Conservation (phyloP, 2,113 vertebrate genomes). For the Actenoides lindsayi region DNA sequence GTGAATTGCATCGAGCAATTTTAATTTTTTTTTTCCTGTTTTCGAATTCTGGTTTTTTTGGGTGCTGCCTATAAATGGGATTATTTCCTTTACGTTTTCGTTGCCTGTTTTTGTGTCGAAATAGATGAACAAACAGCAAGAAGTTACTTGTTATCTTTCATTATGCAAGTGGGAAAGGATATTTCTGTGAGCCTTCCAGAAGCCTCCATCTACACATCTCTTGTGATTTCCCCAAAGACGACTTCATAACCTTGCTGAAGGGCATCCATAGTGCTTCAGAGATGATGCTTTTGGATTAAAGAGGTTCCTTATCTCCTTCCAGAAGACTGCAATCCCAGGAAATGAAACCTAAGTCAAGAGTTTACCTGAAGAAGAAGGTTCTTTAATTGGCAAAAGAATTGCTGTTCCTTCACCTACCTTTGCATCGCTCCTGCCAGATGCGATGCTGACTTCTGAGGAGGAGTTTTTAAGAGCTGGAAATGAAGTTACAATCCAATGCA, state of each 20-base stretch:
- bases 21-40: neutral
- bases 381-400: neutral
- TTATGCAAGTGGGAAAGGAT: neutral
- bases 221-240: neutral
- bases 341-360: neutral
- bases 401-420: neutral
- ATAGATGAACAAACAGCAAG: neutral
- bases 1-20: neutral
- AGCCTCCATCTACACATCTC: neutral
- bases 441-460: neutral
- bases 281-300: neutral
- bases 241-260: neutral
- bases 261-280: neutral
- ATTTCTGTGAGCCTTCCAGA: conserved; percentile 2
- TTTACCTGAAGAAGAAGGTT: neutral
- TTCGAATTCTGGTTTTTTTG: neutral
- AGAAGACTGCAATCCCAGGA: neutral
- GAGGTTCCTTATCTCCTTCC: neutral
- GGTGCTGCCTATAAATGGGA: conserved; percentile 18
- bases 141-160: neutral
- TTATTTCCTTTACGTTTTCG: neutral
- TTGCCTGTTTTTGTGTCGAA: neutral
- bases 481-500: neutral
- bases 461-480: neutral
- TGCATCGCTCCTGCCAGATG: neutral